Evolutionary conservation across 2,113 vertebrate genomes (phyloP), one percentile per base, ranked within the genome.

Genomic region (Rhagologus leucostigma): DNA sequence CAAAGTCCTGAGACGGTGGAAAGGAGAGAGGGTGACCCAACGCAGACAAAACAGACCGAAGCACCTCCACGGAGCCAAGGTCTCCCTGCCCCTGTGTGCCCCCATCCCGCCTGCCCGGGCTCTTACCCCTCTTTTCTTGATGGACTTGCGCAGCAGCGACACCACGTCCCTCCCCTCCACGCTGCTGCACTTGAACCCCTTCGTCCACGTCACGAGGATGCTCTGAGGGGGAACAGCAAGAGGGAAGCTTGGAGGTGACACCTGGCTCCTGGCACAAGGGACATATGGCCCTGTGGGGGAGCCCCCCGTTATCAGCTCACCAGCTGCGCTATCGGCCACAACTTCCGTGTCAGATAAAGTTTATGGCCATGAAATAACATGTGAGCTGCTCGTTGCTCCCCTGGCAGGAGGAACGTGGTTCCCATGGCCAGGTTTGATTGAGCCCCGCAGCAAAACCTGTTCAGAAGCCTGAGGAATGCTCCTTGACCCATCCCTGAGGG

Each of bases 141-240:
- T 99, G 89, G 99, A 96, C 84, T 98, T 98, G 88, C 98, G 98
- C 96, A 99, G 97, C 84, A 99, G 88, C 3, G 85, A 89, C 39
- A 99, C 99, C 69, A 99, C 99, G 0, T 99, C 99, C 37, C 96
- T 98, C 46, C 99, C 99, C 94, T 99, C 99, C 46, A 99, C 99
- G 4, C 99, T 99, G 67, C 98, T 99, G 70, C 98, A 97, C 56
- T 98, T 99, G 97, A 99, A 99, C 4, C 99, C 98, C 96, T 99
- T 99, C 1, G 99, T 99, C 99, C 99, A 99, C 0, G 98, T 99
- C 17, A 99, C 81, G 7, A 99, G 97, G 91, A 99, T 96, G 97
- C 99, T 99, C 99, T 99, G 68, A 0, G 12, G 81, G 87, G 93
- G 30, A 41, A 89, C 18, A 46, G 59, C 78, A 10, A 53, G 73